Percentiles rank a stretch among this genome's conserved stretches.
These are phyloP conservation scores for Drosophila ezoana DNA, from an alignment of 2,888 invertebrate species.

Conservation along the genomic window DNA sequence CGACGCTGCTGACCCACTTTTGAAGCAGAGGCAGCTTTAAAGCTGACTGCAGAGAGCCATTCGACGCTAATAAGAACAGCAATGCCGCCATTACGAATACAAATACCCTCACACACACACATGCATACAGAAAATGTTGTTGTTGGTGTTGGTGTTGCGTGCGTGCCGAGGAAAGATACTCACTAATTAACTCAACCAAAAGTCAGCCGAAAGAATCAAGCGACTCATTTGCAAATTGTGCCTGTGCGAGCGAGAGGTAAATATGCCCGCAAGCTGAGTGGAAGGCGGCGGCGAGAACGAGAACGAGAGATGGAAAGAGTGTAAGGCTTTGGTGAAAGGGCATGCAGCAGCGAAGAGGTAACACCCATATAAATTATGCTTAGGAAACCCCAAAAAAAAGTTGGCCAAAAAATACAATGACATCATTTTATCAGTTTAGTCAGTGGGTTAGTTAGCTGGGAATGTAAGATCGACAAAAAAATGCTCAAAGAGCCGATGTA, in stretches of 20 bases:
- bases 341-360: constrained; percentile 40
- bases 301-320: constrained; percentile 3
- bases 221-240: constrained; percentile 77
- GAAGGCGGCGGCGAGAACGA: neutral
- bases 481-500: neutral
- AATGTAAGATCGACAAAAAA: constrained; percentile 6
- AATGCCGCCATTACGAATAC: constrained; percentile 72
- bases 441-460: constrained; percentile 35
- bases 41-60: constrained; percentile 60
- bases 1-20: constrained; percentile 78
- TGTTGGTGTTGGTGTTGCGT: constrained; percentile 46
- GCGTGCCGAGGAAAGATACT: constrained; percentile 78
- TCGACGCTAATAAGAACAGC: constrained; percentile 71
- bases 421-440: constrained; percentile 52
- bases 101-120: constrained; percentile 48
- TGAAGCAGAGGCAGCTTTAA: constrained; percentile 60
- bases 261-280: neutral
- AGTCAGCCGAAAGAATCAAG: constrained; percentile 70
- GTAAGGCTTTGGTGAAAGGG: constrained; percentile 50
- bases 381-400: constrained; percentile 66
- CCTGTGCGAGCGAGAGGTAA: constrained; percentile 31
- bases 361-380: constrained; percentile 68
- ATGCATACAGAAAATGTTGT: constrained; percentile 35
- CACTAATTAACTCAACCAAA: constrained; percentile 77
- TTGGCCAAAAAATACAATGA: constrained; percentile 60